Base-by-base conservation (phyloP, 2,797 vertebrate species). In the Eulemur albifrons region DNA sequence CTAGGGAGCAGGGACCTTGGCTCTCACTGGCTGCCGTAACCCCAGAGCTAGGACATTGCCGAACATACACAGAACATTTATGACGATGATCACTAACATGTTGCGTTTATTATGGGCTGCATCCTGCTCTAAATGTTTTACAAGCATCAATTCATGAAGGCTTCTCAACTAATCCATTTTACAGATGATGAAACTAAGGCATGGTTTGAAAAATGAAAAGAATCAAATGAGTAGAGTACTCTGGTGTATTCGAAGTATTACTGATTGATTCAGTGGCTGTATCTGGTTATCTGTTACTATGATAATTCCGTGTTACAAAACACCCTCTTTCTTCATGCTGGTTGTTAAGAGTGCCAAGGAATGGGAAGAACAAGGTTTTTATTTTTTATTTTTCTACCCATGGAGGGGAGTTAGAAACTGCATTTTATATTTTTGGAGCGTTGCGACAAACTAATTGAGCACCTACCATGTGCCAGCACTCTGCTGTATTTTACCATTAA, bases 401-500 rank as follows among this genome's bases (percentile, higher is more conserved):
- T 32, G 0, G 20, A 52, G 35, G 43, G 30, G 7, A 25, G 45
- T 30, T 21, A 80, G 76, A 92, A 40, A 27, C 20, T 38, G n/a
- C 21, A 10, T 32, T 59, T 84, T 35, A 17, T 25, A 9, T 65
- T 88, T 75, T 84, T 50, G 50, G 15, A 57, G 40, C 50, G 30
- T 61, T 13, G 20, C 43, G 32, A 1, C 0, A 0, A 20, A 52
- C 32, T 82, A 38, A 25, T 8, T 20, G 50, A 50, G 84, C 75
- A 21, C 21, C 12, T 50, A 8, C 20, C 20, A 15, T 17, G 40
- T 12, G 2, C 32, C 45, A 9, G 59, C 30, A 45, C 65, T 40
- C 45, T 23, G 40, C 63, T n/a, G 63, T 65, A 65, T 48, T 77
- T 87, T 48, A 18, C 84, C 88, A 40, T 83, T 95, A 96, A 94